These are phyloP conservation scores for Petrocephalus schoutedeni DNA, from an alignment of 2,797 vertebrate species.

Conservation along the genomic window DNA sequence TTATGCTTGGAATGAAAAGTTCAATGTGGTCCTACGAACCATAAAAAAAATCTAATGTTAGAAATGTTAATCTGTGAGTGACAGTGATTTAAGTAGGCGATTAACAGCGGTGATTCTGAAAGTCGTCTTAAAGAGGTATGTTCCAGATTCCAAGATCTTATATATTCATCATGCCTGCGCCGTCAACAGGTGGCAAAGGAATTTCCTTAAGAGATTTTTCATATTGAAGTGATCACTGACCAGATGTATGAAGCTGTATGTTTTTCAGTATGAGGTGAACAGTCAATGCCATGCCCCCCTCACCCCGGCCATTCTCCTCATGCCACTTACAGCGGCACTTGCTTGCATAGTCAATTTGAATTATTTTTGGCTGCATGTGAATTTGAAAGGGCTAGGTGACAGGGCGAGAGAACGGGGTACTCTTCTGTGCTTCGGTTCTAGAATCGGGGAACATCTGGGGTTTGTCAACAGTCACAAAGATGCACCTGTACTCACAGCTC, in stretches of 20 bases:
- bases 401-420: background rate
- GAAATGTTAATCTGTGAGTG: background rate
- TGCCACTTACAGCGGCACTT: background rate
- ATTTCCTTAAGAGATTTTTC: conserved; percentile 27
- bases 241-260: conserved; percentile 16
- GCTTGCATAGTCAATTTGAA: background rate
- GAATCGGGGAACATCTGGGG: background rate
- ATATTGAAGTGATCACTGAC: conserved; percentile 11
- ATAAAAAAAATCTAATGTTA: background rate
- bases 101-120: background rate
- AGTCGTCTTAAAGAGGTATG: background rate
- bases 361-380: background rate
- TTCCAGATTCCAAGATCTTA: background rate
- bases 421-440: background rate
- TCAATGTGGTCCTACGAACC: background rate
- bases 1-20: background rate
- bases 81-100: background rate
- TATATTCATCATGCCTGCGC: background rate
- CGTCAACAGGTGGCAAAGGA: conserved; percentile 29
- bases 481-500: background rate
- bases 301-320: background rate
- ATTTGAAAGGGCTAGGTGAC: background rate
- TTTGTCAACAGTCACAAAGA: background rate
- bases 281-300: background rate
- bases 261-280: background rate